These are phyloP conservation scores for Anodontia alba DNA, from an alignment of 2,888 invertebrate species.

Conservation along the genomic window DNA sequence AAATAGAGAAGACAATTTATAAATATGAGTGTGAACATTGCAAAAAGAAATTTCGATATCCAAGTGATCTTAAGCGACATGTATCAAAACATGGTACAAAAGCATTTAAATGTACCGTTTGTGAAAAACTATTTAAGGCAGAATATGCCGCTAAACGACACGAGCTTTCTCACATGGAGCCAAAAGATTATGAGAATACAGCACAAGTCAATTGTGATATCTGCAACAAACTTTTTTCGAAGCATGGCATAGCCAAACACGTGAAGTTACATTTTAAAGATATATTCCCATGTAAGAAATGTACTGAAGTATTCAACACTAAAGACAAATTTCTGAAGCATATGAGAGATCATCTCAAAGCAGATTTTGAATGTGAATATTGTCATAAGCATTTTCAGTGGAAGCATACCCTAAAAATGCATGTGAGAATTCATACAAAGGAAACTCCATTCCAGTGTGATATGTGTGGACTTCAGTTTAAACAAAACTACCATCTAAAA, in stretches of 20 bases:
- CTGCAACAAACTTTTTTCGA: background rate
- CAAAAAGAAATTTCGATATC: background rate
- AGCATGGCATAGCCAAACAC: background rate
- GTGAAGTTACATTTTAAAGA: background rate
- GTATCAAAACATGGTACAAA: background rate
- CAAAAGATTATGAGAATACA: background rate
- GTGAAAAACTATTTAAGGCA: background rate
- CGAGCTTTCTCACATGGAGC: too few species aligned
- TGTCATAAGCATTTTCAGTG: background rate
- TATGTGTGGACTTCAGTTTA: background rate
- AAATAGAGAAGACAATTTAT: background rate
- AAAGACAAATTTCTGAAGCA: background rate
- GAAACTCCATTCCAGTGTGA: background rate
- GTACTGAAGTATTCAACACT: background rate
- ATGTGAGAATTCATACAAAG: background rate
- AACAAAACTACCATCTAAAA: background rate
- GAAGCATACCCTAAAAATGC: background rate
- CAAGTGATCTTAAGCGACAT: background rate
- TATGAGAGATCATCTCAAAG: background rate
- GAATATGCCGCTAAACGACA: background rate
- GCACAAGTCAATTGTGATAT: background rate
- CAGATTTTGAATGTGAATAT: background rate
- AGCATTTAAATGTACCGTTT: background rate
- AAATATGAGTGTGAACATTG: background rate
- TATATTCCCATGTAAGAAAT: background rate